Evolutionary conservation across 1,140 invertebrate species (phyloP), one percentile per base, ranked within the genome.

Genomic region (Pentalonia nigronervosa): DNA sequence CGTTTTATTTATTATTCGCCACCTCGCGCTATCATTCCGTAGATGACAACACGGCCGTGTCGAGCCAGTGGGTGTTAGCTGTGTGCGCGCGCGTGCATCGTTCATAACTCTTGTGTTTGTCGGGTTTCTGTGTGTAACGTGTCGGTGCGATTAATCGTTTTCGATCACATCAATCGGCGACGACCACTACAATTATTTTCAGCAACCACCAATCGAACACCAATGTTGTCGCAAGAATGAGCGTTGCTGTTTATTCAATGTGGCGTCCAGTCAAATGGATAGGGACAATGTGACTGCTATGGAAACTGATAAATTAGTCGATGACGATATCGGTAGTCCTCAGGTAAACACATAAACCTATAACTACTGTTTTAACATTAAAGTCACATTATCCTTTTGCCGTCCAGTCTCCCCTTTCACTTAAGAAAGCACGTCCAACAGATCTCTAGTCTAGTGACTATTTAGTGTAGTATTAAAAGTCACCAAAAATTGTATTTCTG

Each of bases 301-400:
- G 96, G 96, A 97, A 96, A 96, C 96, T 94, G 96, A 97, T 95
- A 96, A 96, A 95, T 95, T 96, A 94, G 96, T 96, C 95, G 96
- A 96, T 95, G 96, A 97, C 95, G 95, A 96, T 94, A 96, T 96
- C 94, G 95, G 95, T 93, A 96, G 96, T 95, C 95, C 95, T 94
- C 96, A 96, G 96, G 96, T 96, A 95, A 95, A 94, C 25, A 47
- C 60, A 17, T n/a, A 76, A 17, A 76, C 14, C n/a, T n/a, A 17
- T 76, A 17, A 34, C 60, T n/a, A 30, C 30, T 0, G 14, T 20
- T 14, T n/a, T 76, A n/a, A n/a, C 60, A 76, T n/a, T 1, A 14
- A 6, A 17, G n/a, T 76, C 30, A 76, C 11, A 3, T 14, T 20
- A 20, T n/a, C 60, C 30, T 76, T n/a, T 76, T 76, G 14, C n/a